These are phyloP conservation scores for Marcusenius ussheri DNA, from an alignment of 2,113 vertebrate species.

Conservation along the genomic window DNA sequence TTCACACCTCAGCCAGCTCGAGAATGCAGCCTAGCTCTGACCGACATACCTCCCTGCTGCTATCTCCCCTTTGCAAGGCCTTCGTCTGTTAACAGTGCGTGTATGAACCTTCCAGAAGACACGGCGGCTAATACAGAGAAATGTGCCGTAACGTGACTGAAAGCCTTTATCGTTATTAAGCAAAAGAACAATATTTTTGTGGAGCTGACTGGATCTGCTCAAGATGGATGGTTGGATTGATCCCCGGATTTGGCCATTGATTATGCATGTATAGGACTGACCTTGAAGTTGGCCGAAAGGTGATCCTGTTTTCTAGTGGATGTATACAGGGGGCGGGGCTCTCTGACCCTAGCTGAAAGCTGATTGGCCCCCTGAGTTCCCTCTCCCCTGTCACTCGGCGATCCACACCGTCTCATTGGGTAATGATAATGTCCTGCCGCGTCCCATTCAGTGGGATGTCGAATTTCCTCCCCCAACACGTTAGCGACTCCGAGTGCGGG, in stretches of 20 bases:
- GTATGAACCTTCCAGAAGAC: background rate
- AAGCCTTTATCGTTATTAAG: background rate
- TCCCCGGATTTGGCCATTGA: background rate
- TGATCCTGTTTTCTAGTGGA: background rate
- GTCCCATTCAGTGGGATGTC: background rate
- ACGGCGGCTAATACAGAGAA: background rate
- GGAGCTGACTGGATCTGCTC: background rate
- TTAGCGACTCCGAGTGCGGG: background rate
- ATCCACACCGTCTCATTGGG: background rate
- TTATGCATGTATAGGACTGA: background rate
- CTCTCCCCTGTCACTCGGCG: background rate
- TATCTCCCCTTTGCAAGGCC: background rate
- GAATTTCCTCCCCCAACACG: background rate
- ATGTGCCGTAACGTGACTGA: background rate
- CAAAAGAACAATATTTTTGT: background rate
- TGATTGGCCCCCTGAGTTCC: background rate
- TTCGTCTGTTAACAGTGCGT: background rate
- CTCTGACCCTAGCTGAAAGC: background rate
- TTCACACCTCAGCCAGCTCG: background rate
- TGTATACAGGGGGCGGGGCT: background rate
- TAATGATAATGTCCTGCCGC: background rate
- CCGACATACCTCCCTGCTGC: background rate
- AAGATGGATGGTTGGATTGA: background rate
- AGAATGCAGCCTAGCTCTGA: background rate
- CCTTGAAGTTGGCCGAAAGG: background rate